A percentile compares a stretch with the other conserved stretches of the same genome.
These are phyloP conservation scores for Sinocyclocheilus anophthalmus DNA, from an alignment of 2,113 vertebrate genomes.

Conservation along the genomic window DNA sequence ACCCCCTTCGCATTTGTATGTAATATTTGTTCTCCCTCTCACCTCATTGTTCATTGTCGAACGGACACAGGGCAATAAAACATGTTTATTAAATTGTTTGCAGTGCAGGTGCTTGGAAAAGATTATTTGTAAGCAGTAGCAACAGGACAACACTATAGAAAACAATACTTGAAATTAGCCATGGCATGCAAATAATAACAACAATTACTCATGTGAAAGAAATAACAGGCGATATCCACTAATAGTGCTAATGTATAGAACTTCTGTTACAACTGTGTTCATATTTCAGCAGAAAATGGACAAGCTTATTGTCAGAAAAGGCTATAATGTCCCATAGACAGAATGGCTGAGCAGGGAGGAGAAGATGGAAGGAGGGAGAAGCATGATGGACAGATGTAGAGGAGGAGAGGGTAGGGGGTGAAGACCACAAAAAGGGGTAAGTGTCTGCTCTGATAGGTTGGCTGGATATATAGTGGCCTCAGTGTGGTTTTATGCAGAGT, in stretches of 20 bases:
- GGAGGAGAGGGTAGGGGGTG: slow-evolving; percentile 3
- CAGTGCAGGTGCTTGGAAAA: slow-evolving; percentile 51
- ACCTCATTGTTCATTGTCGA: slow-evolving; percentile 57
- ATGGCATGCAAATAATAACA: slow-evolving; percentile 52
- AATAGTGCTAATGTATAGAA: slow-evolving; percentile 13
- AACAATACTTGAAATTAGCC: slow-evolving; percentile 54
- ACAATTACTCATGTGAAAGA: slow-evolving; percentile 49
- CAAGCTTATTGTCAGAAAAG: neutral
- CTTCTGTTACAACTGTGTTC: slow-evolving; percentile 4
- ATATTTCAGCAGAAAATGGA: slow-evolving; percentile 11
- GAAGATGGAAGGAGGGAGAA: neutral
- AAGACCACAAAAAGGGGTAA: slow-evolving; percentile 1
- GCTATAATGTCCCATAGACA: neutral
- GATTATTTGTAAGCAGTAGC: slow-evolving; percentile 52
- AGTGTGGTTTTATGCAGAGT: neutral
- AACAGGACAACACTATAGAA: slow-evolving; percentile 49
- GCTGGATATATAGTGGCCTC: slow-evolving; percentile 14
- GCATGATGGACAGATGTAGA: slow-evolving; percentile 48
- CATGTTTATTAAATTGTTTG: slow-evolving; percentile 56
- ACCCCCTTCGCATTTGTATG: slow-evolving; percentile 50
- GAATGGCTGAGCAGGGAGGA: neutral
- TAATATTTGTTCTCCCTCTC: slow-evolving; percentile 54
- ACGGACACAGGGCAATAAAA: slow-evolving; percentile 52
- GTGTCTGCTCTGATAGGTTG: neutral
- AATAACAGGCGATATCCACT: slow-evolving; percentile 40